Base-by-base conservation (phyloP, 2,888 invertebrate genomes). In the Calliopum simillimum region DNA sequence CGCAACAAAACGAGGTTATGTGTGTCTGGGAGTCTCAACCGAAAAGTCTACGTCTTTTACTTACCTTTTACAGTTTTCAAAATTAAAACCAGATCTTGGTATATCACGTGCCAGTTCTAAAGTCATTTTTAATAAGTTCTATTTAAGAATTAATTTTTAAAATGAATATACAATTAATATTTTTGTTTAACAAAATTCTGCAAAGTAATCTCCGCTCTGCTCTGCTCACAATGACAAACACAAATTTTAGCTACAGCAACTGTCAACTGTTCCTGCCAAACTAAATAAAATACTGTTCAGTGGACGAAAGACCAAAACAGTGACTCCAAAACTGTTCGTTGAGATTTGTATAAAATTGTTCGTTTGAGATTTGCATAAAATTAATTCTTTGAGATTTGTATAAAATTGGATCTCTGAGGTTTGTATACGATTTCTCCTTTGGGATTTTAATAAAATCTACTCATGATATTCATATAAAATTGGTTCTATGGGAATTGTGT, bases 61-160 rank as follows among this genome's bases (percentile, higher is more conserved):
- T 80, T 88, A 95, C 95, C 96, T 91, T 81, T 90, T 89, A 84
- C 92, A 94, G 81, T 95, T 94, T 78, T 94, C 94, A 79, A 96
- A 96, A 66, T 93, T 93, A 86, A 96, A 96, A 70, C 96, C 96
- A 41, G 93, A 87, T 43, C 88, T 84, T 33, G 91, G 90, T 80
- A 91, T 87, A 86, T 93, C 92, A 59, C 93, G 92, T 73, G 90
- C 89, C 71, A 93, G 86, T 77, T 92, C 89, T 68, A 91, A 89
- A 79, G 91, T 88, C 93, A 93, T 94, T 76, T 84, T 86, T 75
- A 61, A 63, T 56, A 11, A 56, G 16, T 55, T 67, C 25, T 58
- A 67, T 46, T 63, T 71, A 69, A 33, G 21, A 25, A 14, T 25
- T 65, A 44, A 41, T 53, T 13, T 41, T 67, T 63, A 51, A 67